Evolutionary conservation across 2,113 vertebrate genomes (phyloP).

Genomic region (Narcine bancroftii): DNA sequence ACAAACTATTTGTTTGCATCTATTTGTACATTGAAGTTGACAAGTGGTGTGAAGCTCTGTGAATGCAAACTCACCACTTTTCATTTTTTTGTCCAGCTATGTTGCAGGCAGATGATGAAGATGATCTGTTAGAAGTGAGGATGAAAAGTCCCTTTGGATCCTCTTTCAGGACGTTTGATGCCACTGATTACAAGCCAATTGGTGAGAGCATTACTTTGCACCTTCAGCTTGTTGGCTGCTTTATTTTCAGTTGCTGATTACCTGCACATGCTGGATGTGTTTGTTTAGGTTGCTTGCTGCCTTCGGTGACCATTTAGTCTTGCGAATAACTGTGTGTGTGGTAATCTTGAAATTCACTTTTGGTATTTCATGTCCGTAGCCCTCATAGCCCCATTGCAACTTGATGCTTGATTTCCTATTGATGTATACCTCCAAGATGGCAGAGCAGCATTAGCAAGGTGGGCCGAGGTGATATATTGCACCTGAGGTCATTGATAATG

Average conservation of each 20-base stretch:
- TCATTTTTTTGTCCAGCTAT: constrained; percentile 65
- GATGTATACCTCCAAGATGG: background rate
- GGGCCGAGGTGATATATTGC: background rate
- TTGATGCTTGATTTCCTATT: background rate
- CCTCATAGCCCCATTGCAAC: background rate
- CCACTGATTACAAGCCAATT: constrained; percentile 97
- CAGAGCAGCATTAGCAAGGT: background rate
- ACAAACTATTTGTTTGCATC: background rate
- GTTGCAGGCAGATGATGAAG: constrained; percentile 95
- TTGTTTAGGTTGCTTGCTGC: background rate
- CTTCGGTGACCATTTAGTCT: background rate
- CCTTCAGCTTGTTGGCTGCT: background rate
- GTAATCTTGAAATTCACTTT: background rate
- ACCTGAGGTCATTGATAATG: too few relatives aligned
- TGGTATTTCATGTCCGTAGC: background rate
- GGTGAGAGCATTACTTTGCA: constrained; percentile 55
- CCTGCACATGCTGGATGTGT: background rate
- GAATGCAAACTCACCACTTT: constrained; percentile 37
- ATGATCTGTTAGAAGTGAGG: constrained; percentile 91
- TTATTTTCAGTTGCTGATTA: background rate
- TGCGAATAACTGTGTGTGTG: background rate
- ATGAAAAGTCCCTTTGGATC: constrained; percentile 99
- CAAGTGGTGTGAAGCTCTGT: background rate
- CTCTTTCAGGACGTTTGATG: constrained; percentile 95
- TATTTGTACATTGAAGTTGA: background rate